These are phyloP conservation scores for Agonopterix alstromeriana DNA, from an alignment of 2,888 invertebrate species.

Conservation along the genomic window DNA sequence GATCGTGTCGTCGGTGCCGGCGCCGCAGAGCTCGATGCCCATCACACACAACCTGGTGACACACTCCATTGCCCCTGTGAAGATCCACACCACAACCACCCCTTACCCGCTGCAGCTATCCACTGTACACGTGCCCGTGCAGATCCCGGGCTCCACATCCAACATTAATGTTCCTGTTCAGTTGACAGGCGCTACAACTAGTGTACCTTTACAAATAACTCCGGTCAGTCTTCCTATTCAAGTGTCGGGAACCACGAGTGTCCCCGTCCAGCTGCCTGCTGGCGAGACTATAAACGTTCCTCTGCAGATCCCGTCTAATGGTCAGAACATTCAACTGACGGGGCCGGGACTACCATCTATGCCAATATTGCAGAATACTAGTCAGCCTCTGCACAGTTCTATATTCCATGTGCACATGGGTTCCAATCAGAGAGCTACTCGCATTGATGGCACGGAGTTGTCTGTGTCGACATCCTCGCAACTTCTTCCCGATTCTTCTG, in stretches of 20 bases:
- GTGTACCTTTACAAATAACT: slow-evolving; percentile 57
- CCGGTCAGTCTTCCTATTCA: slow-evolving; percentile 65
- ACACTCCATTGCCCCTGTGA: slow-evolving; percentile 64
- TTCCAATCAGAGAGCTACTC: slow-evolving; percentile 44
- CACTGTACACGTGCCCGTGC: slow-evolving; percentile 69
- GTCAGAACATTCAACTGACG: slow-evolving; percentile 56
- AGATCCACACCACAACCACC: slow-evolving; percentile 56
- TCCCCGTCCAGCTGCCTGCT: slow-evolving; percentile 61
- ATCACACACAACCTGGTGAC: slow-evolving; percentile 63
- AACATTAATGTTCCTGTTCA: slow-evolving; percentile 69
- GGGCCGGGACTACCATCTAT: slow-evolving; percentile 52
- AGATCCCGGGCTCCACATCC: slow-evolving; percentile 61
- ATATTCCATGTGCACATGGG: slow-evolving; percentile 70
- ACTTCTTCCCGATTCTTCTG: slow-evolving; percentile 43
- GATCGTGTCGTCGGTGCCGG: slow-evolving; percentile 69
- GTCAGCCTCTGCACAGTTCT: slow-evolving; percentile 48
- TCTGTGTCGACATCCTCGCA: slow-evolving; percentile 50
- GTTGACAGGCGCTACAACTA: slow-evolving; percentile 51
- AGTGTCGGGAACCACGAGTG: slow-evolving; percentile 56
- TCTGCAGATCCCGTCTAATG: slow-evolving; percentile 50
- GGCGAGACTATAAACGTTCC: slow-evolving; percentile 68
- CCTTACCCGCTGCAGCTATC: slow-evolving; percentile 64
- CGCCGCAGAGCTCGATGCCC: slow-evolving; percentile 63
- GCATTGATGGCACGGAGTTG: slow-evolving; percentile 54
- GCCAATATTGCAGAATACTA: slow-evolving; percentile 56